Evolutionary conservation across 2,113 vertebrate genomes (phyloP).

Genomic region (Saimiri boliviensis): DNA sequence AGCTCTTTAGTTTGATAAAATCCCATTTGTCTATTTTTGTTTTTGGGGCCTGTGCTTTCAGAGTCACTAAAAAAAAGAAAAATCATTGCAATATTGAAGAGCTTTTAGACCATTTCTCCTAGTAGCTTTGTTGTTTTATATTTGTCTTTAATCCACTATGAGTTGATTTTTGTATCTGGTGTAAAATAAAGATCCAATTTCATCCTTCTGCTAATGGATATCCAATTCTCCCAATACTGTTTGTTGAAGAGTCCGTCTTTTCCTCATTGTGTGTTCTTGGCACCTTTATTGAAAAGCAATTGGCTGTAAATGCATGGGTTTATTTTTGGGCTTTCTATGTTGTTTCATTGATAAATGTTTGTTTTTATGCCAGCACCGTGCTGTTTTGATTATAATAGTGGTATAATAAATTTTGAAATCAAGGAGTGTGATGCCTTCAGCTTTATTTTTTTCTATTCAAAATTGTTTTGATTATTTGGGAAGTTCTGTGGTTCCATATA

Average conservation of each 20-base stretch:
- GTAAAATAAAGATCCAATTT: background rate
- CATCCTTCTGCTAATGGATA: background rate
- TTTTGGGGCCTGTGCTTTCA: background rate
- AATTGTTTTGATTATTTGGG: background rate
- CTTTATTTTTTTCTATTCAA: background rate
- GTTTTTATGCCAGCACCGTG: background rate
- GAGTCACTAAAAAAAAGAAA: background rate
- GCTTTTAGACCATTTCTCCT: background rate
- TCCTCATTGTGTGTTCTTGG: background rate
- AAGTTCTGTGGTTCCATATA: background rate
- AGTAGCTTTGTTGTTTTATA: background rate
- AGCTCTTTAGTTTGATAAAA: background rate
- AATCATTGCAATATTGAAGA: background rate
- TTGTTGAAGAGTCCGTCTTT: background rate
- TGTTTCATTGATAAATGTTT: background rate
- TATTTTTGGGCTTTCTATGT: background rate
- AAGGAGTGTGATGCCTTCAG: background rate
- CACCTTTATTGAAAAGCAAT: background rate
- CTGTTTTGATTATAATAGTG: background rate
- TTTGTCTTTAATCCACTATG: background rate
- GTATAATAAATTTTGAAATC: background rate
- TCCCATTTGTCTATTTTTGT: background rate
- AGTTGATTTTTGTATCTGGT: background rate
- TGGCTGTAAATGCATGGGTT: background rate
- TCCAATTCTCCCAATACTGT: background rate